Evolutionary conservation across 1,140 invertebrate species (phyloP), one percentile per base, ranked within the genome.

Genomic region (Mya arenaria): DNA sequence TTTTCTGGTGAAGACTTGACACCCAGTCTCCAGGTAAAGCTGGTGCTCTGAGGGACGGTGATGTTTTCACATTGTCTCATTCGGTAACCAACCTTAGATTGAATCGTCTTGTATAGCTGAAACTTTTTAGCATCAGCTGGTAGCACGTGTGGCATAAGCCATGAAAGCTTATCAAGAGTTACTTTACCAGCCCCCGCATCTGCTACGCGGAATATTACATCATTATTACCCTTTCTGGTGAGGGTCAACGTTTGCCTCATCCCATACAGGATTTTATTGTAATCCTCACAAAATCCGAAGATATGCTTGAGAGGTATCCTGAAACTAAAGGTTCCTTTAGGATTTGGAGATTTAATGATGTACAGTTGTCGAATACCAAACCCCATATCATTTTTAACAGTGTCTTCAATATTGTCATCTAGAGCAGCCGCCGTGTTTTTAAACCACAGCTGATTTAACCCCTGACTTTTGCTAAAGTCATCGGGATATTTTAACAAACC

Each of bases 161-260:
- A 72, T 36, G 79, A 74, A 5, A 82, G 17, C 62, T 73, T 74
- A 37, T 74, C 25, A n/a, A 63, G 68, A 15, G 15, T 82, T 23
- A 62, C 55, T 75, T 82, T 82, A 60, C 69, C 71, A 15, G 39
- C 68, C 13, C 10, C 55, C 8, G 30, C 52, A 8, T 48, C 71
- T 19, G 10, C 23, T 8, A 19, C 58, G 36, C 44, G 39, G 39
- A 78, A 77, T 32, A 78, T 77, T 10, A 60, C 62, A 48, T 83
- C 58, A 48, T 66, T 68, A 62, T 78, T 58, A 15, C 56, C 6
- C 44, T 83, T 36, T 39, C 65, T 25, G 4, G 28, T 28, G 17
- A 68, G 37, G 10, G 4, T 37, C 15, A 36, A 37, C n/a, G 30
- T 39, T 13, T 68, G 65, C 19, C 28, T 32, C 15, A 68, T 19